Evolutionary conservation across 2,888 invertebrate species (phyloP), one percentile per base, ranked within the genome.

Genomic region (Phyllotreta striolata): DNA sequence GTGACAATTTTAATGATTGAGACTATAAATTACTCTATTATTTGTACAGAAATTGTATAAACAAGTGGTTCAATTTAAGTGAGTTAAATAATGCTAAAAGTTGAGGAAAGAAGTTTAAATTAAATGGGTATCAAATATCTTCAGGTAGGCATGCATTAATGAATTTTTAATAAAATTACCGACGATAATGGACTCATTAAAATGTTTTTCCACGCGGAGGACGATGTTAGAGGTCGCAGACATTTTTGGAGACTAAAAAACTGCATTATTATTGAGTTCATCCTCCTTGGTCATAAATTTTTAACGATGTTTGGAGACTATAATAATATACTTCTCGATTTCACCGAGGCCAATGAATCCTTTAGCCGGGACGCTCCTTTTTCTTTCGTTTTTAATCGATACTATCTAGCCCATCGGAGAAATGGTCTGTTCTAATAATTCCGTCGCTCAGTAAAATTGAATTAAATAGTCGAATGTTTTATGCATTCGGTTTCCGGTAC

Each of bases 401-500:
- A 52, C 6, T 52, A 51, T 24, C n/a, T 7, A 47, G 47, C 47
- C 6, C 24, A 24, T 24, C 24, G 24, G 24, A 24, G 24, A 24
- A n/a, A 24, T 24, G 4, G 2, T 24, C 4, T 4, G 4, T 4
- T 24, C 24, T 24, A 24, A 24, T 24, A 24, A 24, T 24, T 24
- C 24, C 24, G 24, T 24, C 24, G 24, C 24, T 24, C 4, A 41
- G 41, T 10, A 4, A 41, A 41, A 41, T 41, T 41, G 10, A 41
- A 10, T 41, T n/a, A 3, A 41, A 41, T 41, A 41, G 10, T 4
- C 5, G n/a, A 2, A 41, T 13, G 41, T 39, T 49, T 41, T 51
- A 59, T 59, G 51, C 49, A 59, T 41, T 51, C n/a, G 34, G 52
- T 54, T 60, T 54, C 60, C 52, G 52, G 52, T 52, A n/a, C 40